phyloP scores from a whole-genome alignment of 2,113 vertebrate genomes.

The Mungos mungo region DNA sequence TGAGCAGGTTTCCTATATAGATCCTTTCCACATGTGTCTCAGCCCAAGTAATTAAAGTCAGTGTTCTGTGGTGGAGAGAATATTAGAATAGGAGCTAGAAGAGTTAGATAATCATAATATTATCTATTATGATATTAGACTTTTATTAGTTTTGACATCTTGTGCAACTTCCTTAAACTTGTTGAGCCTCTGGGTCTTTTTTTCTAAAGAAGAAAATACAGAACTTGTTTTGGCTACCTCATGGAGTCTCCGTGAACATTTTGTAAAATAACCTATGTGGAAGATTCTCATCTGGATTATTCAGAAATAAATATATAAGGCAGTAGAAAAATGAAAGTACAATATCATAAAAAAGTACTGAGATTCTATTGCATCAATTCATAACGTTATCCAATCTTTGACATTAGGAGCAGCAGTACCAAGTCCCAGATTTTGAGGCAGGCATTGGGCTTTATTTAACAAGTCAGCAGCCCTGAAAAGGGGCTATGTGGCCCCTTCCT shows the following conservation, averaged over 20 bases:
- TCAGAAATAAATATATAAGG: not conserved
- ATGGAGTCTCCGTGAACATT: not conserved
- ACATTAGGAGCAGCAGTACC: not conserved
- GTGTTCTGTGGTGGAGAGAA: not conserved
- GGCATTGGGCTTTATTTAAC: not conserved
- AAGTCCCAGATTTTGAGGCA: not conserved
- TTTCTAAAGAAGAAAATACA: not conserved
- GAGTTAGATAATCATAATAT: not conserved
- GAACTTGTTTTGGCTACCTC: not conserved
- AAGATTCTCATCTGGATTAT: not conserved
- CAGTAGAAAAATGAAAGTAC: not conserved
- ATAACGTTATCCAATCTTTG: not conserved
- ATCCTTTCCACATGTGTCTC: not conserved
- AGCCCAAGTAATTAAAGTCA: slow-evolving; percentile 8
- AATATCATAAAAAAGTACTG: not conserved
- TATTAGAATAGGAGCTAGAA: not conserved
- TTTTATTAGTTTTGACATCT: slow-evolving; percentile 9
- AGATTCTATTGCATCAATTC: not conserved
- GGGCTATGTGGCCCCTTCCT: not conserved
- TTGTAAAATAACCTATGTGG: not conserved
- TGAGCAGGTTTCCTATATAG: not conserved
- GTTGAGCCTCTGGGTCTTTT: not conserved
- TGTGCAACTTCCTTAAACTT: not conserved
- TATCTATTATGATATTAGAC: not conserved
- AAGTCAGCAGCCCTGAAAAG: not conserved